phyloP scores from a whole-genome alignment of 2,797 vertebrate species.

The Cossypha polioptera region DNA sequence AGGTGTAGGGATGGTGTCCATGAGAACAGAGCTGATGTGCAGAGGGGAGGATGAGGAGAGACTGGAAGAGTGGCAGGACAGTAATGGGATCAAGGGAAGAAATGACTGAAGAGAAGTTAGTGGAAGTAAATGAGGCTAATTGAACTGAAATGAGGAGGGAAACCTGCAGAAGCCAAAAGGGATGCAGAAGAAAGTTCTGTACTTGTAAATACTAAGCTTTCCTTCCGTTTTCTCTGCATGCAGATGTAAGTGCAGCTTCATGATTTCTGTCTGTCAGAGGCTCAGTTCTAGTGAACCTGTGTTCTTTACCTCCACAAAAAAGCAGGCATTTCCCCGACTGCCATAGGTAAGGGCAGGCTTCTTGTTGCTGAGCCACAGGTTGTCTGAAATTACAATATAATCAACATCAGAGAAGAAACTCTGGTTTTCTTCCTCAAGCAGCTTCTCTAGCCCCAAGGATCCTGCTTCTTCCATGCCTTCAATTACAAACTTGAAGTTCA shows the following conservation, averaged over 20 bases:
- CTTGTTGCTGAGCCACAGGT: conserved; percentile 82
- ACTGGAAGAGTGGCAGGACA: not conserved
- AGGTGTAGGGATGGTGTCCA: not conserved
- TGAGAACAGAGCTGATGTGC: not conserved
- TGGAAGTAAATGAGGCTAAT: not conserved
- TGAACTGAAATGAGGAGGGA: not conserved
- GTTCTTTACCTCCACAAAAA: conserved; percentile 83
- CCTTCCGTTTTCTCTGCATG: not conserved
- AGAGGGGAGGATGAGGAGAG: not conserved
- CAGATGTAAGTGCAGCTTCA: not conserved
- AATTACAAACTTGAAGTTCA: conserved; percentile 90
- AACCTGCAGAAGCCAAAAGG: not conserved
- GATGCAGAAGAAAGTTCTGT: not conserved
- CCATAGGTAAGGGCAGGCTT: conserved; percentile 88
- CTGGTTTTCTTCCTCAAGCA: conserved; percentile 80
- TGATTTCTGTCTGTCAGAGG: not conserved
- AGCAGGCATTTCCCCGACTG: conserved; percentile 89
- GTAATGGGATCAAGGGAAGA: not conserved
- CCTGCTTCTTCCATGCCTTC: conserved; percentile 95
- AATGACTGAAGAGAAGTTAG: not conserved
- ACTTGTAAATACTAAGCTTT: not conserved
- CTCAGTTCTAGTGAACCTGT: not conserved
- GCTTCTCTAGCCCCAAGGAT: conserved; percentile 83
- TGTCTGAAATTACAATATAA: conserved; percentile 89
- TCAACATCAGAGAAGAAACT: conserved; percentile 86